phyloP scores from a whole-genome alignment of 2,888 invertebrate species.

The Xestia rhomboidea region DNA sequence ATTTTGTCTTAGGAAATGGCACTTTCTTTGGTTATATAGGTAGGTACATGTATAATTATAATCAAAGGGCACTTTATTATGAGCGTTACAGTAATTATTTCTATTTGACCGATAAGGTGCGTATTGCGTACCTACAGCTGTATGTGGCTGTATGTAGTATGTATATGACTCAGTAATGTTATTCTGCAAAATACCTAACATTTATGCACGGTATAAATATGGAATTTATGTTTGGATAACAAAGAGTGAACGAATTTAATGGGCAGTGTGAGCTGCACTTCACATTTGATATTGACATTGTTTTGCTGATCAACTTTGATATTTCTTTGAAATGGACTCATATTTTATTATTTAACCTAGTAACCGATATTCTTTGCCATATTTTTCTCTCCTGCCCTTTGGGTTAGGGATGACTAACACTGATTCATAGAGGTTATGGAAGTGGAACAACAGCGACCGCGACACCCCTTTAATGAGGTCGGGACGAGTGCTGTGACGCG shows the following conservation, averaged over 20 bases:
- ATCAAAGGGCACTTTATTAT: slow-evolving; percentile 17
- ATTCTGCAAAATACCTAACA: slow-evolving; percentile 15
- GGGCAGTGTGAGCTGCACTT: neutral
- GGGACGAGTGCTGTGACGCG: slow-evolving; percentile 12
- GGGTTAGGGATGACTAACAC: neutral
- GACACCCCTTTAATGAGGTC: slow-evolving; percentile 23
- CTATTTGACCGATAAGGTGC: slow-evolving; percentile 33
- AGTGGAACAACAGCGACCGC: neutral
- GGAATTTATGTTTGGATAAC: slow-evolving; percentile 20
- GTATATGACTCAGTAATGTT: slow-evolving; percentile 35
- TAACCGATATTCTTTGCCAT: neutral
- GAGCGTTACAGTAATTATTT: slow-evolving; percentile 26
- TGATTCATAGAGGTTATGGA: slow-evolving; percentile 15
- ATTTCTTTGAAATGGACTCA: neutral
- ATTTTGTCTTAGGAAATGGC: neutral
- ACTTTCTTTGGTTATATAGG: no score
- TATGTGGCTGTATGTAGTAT: neutral
- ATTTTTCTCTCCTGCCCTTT: neutral
- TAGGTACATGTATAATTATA: no score
- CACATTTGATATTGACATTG: neutral
- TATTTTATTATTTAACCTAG: neutral
- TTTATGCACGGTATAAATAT: no score
- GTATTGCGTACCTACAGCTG: slow-evolving; percentile 7
- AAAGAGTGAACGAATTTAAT: slow-evolving; percentile 12
- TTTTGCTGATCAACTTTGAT: neutral